phyloP scores from a whole-genome alignment of 2,113 vertebrate species.

The Pheucticus melanocephalus region DNA sequence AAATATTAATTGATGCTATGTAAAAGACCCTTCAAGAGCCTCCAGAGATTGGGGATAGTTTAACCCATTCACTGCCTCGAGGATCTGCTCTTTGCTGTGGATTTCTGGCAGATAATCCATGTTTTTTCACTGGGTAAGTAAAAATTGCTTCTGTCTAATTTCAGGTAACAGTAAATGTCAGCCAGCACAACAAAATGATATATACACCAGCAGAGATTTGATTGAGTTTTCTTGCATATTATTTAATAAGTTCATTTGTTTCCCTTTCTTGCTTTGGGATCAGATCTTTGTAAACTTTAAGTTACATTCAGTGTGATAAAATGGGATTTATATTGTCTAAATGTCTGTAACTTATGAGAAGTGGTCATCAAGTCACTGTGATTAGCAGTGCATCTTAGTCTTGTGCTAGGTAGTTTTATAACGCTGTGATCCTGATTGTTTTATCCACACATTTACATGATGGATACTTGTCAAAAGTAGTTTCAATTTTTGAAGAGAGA shows the following conservation, averaged over 20 bases:
- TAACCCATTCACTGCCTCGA: background rate
- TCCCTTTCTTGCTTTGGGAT: background rate
- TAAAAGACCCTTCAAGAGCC: background rate
- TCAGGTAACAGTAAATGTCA: background rate
- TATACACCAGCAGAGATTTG: background rate
- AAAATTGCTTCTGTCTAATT: background rate
- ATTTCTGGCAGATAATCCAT: background rate
- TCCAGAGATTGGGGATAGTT: background rate
- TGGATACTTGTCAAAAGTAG: background rate
- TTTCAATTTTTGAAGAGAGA: background rate
- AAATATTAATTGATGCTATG: background rate
- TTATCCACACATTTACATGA: background rate
- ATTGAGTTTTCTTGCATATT: background rate
- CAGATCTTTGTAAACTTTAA: background rate
- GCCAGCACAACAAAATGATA: background rate
- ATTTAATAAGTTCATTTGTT: fast-evolving
- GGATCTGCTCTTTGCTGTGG: background rate
- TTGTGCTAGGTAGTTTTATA: background rate
- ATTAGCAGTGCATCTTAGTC: background rate
- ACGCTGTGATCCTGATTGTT: background rate
- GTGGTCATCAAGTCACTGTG: fast-evolving
- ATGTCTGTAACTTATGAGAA: fast-evolving
- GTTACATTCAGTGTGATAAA: background rate
- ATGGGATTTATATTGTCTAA: background rate
- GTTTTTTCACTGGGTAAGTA: background rate